Percentiles rank a stretch among this genome's conserved stretches.
Evolutionary conservation across 2,797 vertebrate genomes (phyloP).

Genomic region (Denticeps clupeoides): DNA sequence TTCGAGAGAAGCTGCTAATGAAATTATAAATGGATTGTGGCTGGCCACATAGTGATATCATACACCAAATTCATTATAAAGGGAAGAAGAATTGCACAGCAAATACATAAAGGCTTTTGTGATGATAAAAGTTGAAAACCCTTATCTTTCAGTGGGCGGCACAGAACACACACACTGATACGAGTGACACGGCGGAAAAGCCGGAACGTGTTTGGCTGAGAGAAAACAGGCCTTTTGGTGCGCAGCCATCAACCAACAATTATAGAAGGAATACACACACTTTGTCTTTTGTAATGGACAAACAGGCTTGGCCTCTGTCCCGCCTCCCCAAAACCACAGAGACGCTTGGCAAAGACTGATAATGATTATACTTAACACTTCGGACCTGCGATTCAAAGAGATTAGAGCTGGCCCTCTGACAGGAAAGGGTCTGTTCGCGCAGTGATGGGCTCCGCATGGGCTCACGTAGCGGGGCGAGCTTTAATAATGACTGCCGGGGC

Average conservation of each 20-base stretch:
- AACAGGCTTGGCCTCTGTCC: slow-evolving; percentile 9
- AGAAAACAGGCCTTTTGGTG: slow-evolving; percentile 1
- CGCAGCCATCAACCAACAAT: slow-evolving; percentile 19
- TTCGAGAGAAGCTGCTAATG: neutral
- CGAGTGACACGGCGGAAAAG: too few relatives aligned
- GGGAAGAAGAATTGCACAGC: neutral
- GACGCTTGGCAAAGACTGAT: slow-evolving; percentile 13
- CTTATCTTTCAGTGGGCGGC: too few relatives aligned
- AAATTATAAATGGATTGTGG: neutral
- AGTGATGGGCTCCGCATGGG: too few relatives aligned
- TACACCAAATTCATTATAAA: neutral
- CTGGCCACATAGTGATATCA: neutral
- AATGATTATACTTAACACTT: slow-evolving; percentile 19
- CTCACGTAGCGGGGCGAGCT: too few relatives aligned
- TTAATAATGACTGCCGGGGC: too few relatives aligned
- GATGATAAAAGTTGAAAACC: too few relatives aligned
- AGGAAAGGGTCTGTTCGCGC: slow-evolving; percentile 16
- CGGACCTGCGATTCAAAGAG: slow-evolving; percentile 16
- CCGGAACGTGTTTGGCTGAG: neutral
- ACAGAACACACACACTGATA: too few relatives aligned
- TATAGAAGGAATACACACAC: slow-evolving; percentile 22
- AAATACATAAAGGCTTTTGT: too few relatives aligned
- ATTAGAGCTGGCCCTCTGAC: slow-evolving; percentile 12
- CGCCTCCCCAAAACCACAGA: slow-evolving; percentile 5
- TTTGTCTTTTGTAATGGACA: slow-evolving; percentile 17